Evolutionary conservation across 1,140 invertebrate species (phyloP).

Genomic region (Bombyx mori): ASM3026992v2 NC_085127.1:5417001-5417500

Average conservation of each 20-base stretch:
- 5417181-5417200: conserved; percentile 2
- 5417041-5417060: neutral
- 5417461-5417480: conserved; percentile 46
- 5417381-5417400: conserved; percentile 17
- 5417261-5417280: neutral
- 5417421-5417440: conserved; percentile 39
- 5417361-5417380: conserved; percentile 25
- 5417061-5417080: conserved; percentile 13
- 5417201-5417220: conserved; percentile 1
- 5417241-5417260: conserved; percentile 5
- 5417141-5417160: conserved; percentile 15
- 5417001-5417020: conserved; percentile 1
- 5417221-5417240: conserved; percentile 5
- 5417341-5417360: conserved; percentile 30
- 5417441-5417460: conserved; percentile 23
- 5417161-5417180: conserved; percentile 6
- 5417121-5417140: conserved; percentile 11
- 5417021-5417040: neutral
- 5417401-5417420: conserved; percentile 25
- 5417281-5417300: neutral
- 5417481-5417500: conserved; percentile 71
- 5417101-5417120: conserved; percentile 8
- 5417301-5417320: neutral
- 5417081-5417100: conserved; percentile 10
- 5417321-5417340: neutral